Evolutionary conservation across 2,888 invertebrate genomes (phyloP).

Genomic region (Latrodectus elegans): DNA sequence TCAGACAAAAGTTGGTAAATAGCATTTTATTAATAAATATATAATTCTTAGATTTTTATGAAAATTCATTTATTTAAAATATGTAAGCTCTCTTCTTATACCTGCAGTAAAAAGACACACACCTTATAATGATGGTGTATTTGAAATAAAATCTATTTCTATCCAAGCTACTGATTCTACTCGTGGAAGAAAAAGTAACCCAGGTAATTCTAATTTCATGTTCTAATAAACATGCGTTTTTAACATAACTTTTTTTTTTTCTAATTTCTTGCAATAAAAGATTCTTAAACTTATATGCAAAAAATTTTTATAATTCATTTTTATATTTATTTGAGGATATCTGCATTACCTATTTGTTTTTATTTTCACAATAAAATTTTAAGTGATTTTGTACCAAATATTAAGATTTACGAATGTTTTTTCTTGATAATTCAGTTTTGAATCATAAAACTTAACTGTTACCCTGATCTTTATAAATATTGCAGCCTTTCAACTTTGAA

Average conservation of each 20-base stretch:
- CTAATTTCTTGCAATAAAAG: background rate
- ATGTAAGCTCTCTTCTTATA: background rate
- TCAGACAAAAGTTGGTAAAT: constrained; percentile 9
- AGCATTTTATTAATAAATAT: background rate
- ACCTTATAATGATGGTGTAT: background rate
- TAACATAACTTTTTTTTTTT: background rate
- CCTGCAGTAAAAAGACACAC: constrained; percentile 20
- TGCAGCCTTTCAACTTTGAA: too few species aligned
- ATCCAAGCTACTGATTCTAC: background rate
- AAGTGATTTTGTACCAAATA: too few species aligned
- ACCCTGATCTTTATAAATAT: too few species aligned
- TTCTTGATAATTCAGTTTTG: too few species aligned
- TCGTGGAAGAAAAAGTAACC: too few species aligned
- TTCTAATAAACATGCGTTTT: background rate
- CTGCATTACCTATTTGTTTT: background rate
- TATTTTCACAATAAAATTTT: too few species aligned
- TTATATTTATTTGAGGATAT: background rate
- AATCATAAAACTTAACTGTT: too few species aligned
- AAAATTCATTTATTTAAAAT: background rate
- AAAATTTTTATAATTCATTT: background rate
- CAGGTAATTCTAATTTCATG: background rate
- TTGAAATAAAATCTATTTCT: constrained; percentile 26
- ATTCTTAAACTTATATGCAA: background rate
- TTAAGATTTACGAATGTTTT: too few species aligned
- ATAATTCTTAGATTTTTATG: background rate